Base-by-base conservation (phyloP, 1,140 invertebrate species). In the Diprion similis region DNA sequence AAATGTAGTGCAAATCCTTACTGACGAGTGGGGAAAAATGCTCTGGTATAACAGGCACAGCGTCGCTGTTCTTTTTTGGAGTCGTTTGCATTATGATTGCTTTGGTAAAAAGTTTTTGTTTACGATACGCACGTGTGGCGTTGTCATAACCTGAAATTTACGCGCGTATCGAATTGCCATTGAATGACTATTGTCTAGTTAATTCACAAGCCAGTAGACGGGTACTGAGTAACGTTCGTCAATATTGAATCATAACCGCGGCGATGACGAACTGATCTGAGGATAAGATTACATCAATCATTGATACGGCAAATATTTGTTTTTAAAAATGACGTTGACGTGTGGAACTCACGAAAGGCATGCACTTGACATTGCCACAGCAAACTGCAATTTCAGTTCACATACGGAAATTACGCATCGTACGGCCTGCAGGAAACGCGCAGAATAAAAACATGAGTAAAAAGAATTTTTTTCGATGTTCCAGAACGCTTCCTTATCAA, bases 11-110 rank as follows among this genome's bases (percentile, higher is more conserved):
- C n/a, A 59, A 51, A 70, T 70, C 64, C 74, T 77, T 76, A 80
- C 78, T 64, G 18, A 70, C 73, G 66, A 74, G 68, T 48, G 74
- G 74, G 46, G 48, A 65, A 70, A 73, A 78, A 19, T 71, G 64
- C 46, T 73, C 71, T 72, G 74, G 45, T 17, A 64, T 19, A 51
- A 46, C 11, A 17, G 17, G 10, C 3, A 13, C 11, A 19, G 11
- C 15, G 11, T 19, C 37, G 59, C 59, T 64, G 37, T 15, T 19
- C 18, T 68, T 46, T 48, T 72, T 66, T 46, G 66, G 71, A 66
- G 71, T 65, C 15, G 59, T 19, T 46, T 64, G 68, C 65, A 47
- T 45, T 17, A 69, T 73, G 64, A 17, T 59, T 59, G 11, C 11
- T 18, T 37, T 48, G 67, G 8, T 47, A 69, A 10, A 68, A 68